These are phyloP conservation scores for Heliconius sara DNA, from an alignment of 2,888 invertebrate species.

Conservation along the genomic window DNA sequence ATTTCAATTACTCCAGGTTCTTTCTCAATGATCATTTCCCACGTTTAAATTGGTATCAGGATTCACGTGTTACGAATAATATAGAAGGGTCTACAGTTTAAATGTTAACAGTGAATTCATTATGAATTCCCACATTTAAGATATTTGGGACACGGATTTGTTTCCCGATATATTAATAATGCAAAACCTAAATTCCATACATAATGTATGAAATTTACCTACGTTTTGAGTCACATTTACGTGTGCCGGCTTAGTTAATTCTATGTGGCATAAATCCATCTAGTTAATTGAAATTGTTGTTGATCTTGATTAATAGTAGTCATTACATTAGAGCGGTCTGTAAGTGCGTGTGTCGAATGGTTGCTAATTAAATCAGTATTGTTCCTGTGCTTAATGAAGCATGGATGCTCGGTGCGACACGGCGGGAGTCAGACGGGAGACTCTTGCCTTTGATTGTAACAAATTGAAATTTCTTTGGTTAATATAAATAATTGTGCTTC, in stretches of 20 bases:
- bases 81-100: conserved; percentile 10
- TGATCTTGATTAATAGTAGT: conserved; percentile 69
- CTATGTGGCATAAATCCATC: conserved; percentile 39
- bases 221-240: conserved; percentile 12
- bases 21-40: conserved; percentile 66
- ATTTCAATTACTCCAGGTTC: conserved; percentile 81
- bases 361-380: conserved; percentile 80
- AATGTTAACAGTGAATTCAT: conserved; percentile 12
- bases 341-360: conserved; percentile 76
- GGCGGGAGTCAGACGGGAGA: conserved; percentile 56
- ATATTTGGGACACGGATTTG: conserved; percentile 35
- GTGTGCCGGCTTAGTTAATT: conserved; percentile 35
- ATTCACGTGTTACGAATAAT: conserved; percentile 68
- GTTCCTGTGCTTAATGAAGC: conserved; percentile 73
- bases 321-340: conserved; percentile 61
- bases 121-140: conserved; percentile 47
- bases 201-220: conserved; percentile 31
- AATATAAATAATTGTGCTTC: conserved; percentile 59
- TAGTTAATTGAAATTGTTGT: conserved; percentile 49
- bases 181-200: conserved; percentile 32
- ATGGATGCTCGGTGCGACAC: conserved; percentile 59
- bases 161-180: conserved; percentile 34
- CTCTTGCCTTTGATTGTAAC: conserved; percentile 74
- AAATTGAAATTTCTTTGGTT: conserved; percentile 77
- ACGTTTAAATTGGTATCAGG: conserved; percentile 57